Evolutionary conservation across 2,797 vertebrate species (phyloP).

Genomic region (Helarctos malayanus): DNA sequence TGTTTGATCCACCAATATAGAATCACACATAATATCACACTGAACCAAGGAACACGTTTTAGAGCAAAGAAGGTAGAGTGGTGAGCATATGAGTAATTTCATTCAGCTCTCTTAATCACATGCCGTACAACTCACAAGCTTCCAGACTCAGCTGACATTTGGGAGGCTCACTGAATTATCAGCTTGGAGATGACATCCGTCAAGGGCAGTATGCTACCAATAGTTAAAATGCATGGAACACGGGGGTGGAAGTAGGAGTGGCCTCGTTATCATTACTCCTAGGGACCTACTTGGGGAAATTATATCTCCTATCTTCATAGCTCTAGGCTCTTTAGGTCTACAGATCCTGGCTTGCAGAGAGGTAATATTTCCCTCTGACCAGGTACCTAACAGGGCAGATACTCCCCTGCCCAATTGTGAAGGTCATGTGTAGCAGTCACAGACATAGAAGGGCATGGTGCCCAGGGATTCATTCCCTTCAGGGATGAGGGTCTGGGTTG

Average conservation of each 20-base stretch:
- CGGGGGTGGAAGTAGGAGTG: neutral
- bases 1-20: neutral
- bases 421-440: neutral
- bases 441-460: neutral
- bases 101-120: neutral
- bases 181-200: neutral
- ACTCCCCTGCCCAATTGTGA: neutral
- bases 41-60: neutral
- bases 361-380: neutral
- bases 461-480: neutral
- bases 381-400: neutral
- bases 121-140: neutral
- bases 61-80: neutral
- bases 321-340: neutral
- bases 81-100: neutral
- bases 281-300: neutral
- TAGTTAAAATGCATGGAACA: neutral
- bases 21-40: neutral
- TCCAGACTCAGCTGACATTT: neutral
- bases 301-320: neutral
- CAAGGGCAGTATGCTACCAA: neutral
- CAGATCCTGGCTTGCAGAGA: neutral
- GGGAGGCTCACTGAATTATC: neutral
- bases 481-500: neutral
- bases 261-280: neutral